Percentiles rank a stretch among this genome's conserved stretches.
Conservation (phyloP, 2,113 vertebrate species). For the Oryzias celebensis region DNA sequence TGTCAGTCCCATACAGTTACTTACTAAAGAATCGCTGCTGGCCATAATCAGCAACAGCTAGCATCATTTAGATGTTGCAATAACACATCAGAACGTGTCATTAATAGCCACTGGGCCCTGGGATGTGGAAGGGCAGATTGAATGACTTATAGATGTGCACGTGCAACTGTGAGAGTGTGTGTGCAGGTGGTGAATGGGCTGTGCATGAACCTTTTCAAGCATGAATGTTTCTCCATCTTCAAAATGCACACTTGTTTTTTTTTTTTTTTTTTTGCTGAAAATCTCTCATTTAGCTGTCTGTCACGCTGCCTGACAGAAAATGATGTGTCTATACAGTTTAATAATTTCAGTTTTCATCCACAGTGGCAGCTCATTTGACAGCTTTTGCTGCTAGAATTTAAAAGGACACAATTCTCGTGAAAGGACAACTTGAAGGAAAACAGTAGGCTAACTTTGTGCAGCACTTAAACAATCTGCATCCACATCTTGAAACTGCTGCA, state of each 20-base stretch:
- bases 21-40: conserved; percentile 33
- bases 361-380: conserved; percentile 30
- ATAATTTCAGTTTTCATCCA: conserved; percentile 35
- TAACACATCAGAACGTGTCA: conserved; percentile 63
- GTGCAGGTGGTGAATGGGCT: conserved; percentile 4
- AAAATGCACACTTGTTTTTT: conserved; percentile 7
- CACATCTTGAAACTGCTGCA: conserved; percentile 25
- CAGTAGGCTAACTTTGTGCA: conserved; percentile 48
- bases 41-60: conserved; percentile 50
- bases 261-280: conserved; percentile 20
- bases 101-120: conserved; percentile 58
- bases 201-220: conserved; percentile 20
- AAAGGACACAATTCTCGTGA: conserved; percentile 36
- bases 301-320: conserved; percentile 23
- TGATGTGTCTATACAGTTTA: conserved; percentile 27
- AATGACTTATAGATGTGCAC: conserved; percentile 28
- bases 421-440: conserved; percentile 35
- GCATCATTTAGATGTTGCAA: conserved; percentile 65
- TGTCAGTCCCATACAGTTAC: conserved; percentile 51
- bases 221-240: conserved; percentile 19
- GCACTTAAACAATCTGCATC: conserved; percentile 22
- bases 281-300: conserved; percentile 25
- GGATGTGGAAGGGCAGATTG: conserved; percentile 37
- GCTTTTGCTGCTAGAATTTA: conserved; percentile 44
- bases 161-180: not conserved